A percentile compares a stretch with the other conserved stretches of the same genome.
Evolutionary conservation across 2,113 vertebrate genomes (phyloP).

Genomic region (Delphinapterus leucas): DNA sequence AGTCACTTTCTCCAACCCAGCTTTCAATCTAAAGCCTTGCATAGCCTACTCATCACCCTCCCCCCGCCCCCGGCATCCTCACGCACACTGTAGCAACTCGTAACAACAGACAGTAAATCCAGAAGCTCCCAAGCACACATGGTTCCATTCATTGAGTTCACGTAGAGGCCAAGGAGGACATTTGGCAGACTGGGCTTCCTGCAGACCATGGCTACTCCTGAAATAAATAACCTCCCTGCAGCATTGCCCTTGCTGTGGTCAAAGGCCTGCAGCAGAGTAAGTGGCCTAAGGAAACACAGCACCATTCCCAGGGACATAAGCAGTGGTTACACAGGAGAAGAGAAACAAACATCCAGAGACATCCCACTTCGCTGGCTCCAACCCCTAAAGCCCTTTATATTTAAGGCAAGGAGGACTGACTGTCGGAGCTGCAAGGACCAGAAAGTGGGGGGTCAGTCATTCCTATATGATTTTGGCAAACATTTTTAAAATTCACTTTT

Average conservation of each 20-base stretch:
- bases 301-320: conserved; percentile 29
- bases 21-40: background rate
- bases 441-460: background rate
- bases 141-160: accelerated
- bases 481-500: background rate
- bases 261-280: conserved; percentile 54
- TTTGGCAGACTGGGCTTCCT: conserved; percentile 63
- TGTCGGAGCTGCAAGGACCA: background rate
- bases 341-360: conserved; percentile 61
- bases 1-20: background rate
- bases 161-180: conserved; percentile 60
- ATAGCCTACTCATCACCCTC: background rate
- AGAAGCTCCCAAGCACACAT: conserved; percentile 31
- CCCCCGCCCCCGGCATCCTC: accelerated
- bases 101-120: conserved; percentile 49
- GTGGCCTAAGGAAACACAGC: conserved; percentile 68
- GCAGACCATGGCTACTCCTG: conserved; percentile 56
- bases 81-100: accelerated
- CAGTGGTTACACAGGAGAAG: background rate
- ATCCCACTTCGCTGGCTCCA: background rate
- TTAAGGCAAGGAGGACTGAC: background rate
- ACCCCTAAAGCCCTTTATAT: background rate
- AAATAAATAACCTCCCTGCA: conserved; percentile 57
- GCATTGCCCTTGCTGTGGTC: background rate
- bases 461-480: background rate